These are phyloP conservation scores for Phalacrocorax aristotelis DNA, from an alignment of 2,113 vertebrate species.

Conservation along the genomic window DNA sequence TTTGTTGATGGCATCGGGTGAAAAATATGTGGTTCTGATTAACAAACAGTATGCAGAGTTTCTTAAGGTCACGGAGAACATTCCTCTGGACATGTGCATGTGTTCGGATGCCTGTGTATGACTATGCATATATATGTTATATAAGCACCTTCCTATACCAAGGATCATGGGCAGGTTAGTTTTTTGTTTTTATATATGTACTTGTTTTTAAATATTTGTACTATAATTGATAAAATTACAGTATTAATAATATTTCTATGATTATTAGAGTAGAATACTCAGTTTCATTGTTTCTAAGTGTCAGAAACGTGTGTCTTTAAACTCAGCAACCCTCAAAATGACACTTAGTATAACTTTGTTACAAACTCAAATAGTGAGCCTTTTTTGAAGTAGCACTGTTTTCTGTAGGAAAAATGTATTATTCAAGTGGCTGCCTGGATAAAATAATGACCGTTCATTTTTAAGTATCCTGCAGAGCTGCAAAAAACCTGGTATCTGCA, in stretches of 20 bases:
- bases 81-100: not conserved
- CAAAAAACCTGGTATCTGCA: conserved; percentile 18
- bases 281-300: not conserved
- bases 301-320: not conserved
- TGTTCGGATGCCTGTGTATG: not conserved
- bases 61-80: not conserved
- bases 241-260: not conserved
- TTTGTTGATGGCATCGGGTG: conserved; percentile 30
- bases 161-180: not conserved
- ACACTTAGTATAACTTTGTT: not conserved
- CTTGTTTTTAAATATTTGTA: not conserved
- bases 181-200: not conserved
- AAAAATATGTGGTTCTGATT: conserved; percentile 45
- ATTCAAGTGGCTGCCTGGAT: not conserved
- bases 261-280: not conserved
- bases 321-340: not conserved
- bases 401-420: not conserved
- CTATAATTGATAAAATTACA: not conserved
- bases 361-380: not conserved
- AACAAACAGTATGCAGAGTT: not conserved
- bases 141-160: not conserved
- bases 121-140: not conserved
- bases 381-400: not conserved
- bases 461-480: conserved; percentile 17
- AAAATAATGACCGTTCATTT: conserved; percentile 50